Base-by-base conservation (phyloP, 2,113 vertebrate species). In the Athene noctua region DNA sequence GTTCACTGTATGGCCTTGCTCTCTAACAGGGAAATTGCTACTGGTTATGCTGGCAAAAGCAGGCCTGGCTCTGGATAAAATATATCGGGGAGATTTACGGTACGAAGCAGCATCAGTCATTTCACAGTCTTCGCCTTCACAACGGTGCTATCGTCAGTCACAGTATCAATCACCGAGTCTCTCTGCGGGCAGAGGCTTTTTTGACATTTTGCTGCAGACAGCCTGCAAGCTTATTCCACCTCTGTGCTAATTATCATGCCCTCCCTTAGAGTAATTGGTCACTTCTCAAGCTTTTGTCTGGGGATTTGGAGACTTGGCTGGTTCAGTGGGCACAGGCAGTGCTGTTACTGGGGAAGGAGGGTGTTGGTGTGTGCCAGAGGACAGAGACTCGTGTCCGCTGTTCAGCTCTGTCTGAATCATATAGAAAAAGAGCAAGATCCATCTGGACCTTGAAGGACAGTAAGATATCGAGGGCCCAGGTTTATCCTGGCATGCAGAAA, bases 281-380 rank as follows among this genome's bases (percentile, higher is more conserved):
- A 7, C 61, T 59, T 49, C 49, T 51, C 30, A 26, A 32, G 34
- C 36, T 74, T 57, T 26, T 27, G 5, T 13, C 66, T 20, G 71
- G 21, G 44, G 15, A 32, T 75, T 20, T 46, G 49, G 57, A 21
- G 14, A 26, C 16, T 11, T 1, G 1, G 36, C 32, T 25, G 47
- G 40, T 44, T 40, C 3, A 4, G 38, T 9, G 20, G 23, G 22
- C 0, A 1, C 0, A 6, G n/a, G 52, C 46, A 4, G 52, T 0
- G 1, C 15, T 10, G 20, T 27, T 19, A 2, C 11, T 62, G 1
- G 0, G 40, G 27, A 44, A 16, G 70, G 62, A 17, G 1, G 11
- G 19, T 21, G 46, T 4, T 30, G 74, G 52, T 0, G 0, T 25
- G 20, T 54, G 67, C 20, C 0, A 2, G 47, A 67, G 61, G 26